A percentile compares a stretch with the other conserved stretches of the same genome.
Conservation (phyloP, 1,140 invertebrate genomes). For the Holotrichia oblita region DNA sequence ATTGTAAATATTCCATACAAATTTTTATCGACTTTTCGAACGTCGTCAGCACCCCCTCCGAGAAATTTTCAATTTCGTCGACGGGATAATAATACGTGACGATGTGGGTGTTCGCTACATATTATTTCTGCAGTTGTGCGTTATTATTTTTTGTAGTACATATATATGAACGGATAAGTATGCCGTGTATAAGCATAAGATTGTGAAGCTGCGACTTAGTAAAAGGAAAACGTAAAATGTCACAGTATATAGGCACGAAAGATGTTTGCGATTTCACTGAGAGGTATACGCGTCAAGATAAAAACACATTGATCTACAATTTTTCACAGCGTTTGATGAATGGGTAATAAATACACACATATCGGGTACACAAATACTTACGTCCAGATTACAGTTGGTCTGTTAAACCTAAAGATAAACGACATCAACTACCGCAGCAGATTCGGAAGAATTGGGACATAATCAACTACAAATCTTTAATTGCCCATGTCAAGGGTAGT, state of each 20-base stretch:
- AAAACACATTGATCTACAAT: too few relatives aligned
- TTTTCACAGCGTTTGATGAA: too few relatives aligned
- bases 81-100: constrained; percentile 32
- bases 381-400: too few relatives aligned
- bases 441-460: too few relatives aligned
- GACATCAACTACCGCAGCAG: too few relatives aligned
- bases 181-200: background rate
- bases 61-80: constrained; percentile 17
- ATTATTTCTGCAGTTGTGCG: constrained; percentile 21
- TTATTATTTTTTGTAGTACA: constrained; percentile 16
- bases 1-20: constrained; percentile 34
- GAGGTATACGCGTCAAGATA: too few relatives aligned
- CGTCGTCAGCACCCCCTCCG: background rate
- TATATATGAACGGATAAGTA: background rate
- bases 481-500: too few relatives aligned
- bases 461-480: too few relatives aligned
- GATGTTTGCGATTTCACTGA: background rate
- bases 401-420: too few relatives aligned
- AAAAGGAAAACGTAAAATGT: background rate
- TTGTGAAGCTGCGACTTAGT: background rate
- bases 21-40: constrained; percentile 28
- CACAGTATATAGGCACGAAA: background rate
- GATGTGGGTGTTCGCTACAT: constrained; percentile 5
- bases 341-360: too few relatives aligned
- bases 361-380: too few relatives aligned